Evolutionary conservation across 2,797 vertebrate genomes (phyloP), one percentile per base, ranked within the genome.

Genomic region (Sebastes flavidus): DNA sequence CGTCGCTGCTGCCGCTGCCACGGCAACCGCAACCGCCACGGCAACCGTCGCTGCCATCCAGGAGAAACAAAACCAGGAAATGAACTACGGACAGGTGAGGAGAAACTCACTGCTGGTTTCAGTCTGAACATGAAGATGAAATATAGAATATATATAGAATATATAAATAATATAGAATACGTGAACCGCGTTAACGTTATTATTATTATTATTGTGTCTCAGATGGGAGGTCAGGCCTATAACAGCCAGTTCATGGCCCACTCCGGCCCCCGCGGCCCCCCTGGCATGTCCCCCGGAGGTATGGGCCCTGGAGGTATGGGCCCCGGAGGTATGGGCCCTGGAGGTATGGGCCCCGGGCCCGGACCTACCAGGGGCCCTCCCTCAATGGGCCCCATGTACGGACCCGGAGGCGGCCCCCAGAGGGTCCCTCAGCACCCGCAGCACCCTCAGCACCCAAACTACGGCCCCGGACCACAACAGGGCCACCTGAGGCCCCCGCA

Each of bases 61-160:
- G 87, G 98, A 99, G 92, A 99, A 99, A 75, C 98, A 99, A 84
- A 98, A 97, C 94, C 98, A 99, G 91, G 98, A 99, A 84, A 94
- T 99, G 94, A 97, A 94, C 95, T 99, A 98, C 0, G 93, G 97
- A 73, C 92, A 96, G 95, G 98, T 99, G 90, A 95, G 29, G 29
- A 29, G 29, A 29, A 29, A 29, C 11, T 36, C 36, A 36, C 36
- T 36, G 36, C 36, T 36, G 36, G 36, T 36, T 36, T 36, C 9
- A 36, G 36, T 36, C 36, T 36, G 36, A 36, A 36, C 11, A 12
- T 12, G 36, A 36, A 36, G 36, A 36, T 12, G 8, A 10, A 36
- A 12, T 32, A 36, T 12, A 36, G 36, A 36, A 36, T 12, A 36
- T 11, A 1, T 30, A 5, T 5, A 27, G 4, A 27, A 27, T 27